These are phyloP conservation scores for Drosophila littoralis DNA, from an alignment of 1,140 invertebrate genomes.

Conservation along the genomic window DNA sequence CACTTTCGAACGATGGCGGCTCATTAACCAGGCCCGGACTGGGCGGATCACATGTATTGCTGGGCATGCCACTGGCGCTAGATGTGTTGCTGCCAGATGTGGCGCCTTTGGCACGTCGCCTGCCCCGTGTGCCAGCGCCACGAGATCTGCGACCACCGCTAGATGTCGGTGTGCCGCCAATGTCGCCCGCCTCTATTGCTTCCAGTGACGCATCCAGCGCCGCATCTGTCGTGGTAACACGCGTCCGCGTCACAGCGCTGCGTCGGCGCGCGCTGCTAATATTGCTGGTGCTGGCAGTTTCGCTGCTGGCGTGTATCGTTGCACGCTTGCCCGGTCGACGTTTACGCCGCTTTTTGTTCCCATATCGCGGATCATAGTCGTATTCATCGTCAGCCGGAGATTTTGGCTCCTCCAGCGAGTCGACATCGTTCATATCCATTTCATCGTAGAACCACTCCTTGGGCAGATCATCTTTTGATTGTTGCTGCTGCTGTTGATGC, in stretches of 20 bases:
- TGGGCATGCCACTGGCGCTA: conserved; percentile 32
- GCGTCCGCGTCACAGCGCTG: conserved; percentile 56
- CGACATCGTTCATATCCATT: conserved; percentile 95
- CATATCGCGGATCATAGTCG: conserved; percentile 92
- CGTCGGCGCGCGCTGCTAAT: conserved; percentile 56
- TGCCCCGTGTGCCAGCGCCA: conserved; percentile 69
- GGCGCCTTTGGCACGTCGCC: conserved; percentile 64
- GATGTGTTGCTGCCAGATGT: conserved; percentile 1
- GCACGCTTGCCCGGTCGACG: conserved; percentile 70
- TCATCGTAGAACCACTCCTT: conserved; percentile 95
- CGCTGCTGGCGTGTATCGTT: conserved; percentile 39
- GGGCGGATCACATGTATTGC: conserved; percentile 63
- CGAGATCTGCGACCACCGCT: conserved; percentile 57
- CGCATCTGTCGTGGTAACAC: conserved; percentile 67
- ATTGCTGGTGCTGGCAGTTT: conserved; percentile 19
- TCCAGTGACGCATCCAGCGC: conserved; percentile 72
- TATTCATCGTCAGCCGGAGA: conserved; percentile 97
- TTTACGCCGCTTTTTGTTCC: conserved; percentile 81
- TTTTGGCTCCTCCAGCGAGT: conserved; percentile 95
- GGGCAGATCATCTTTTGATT: conserved; percentile 69
- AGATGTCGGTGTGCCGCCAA: conserved; percentile 50
- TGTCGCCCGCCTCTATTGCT: conserved; percentile 66
- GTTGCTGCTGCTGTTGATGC: conserved; percentile 54
- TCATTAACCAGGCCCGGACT: conserved; percentile 72
- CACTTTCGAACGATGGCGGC: conserved; percentile 82